These are phyloP conservation scores for Sepiola atlantica DNA, from an alignment of 2,888 invertebrate species.

Conservation along the genomic window DNA sequence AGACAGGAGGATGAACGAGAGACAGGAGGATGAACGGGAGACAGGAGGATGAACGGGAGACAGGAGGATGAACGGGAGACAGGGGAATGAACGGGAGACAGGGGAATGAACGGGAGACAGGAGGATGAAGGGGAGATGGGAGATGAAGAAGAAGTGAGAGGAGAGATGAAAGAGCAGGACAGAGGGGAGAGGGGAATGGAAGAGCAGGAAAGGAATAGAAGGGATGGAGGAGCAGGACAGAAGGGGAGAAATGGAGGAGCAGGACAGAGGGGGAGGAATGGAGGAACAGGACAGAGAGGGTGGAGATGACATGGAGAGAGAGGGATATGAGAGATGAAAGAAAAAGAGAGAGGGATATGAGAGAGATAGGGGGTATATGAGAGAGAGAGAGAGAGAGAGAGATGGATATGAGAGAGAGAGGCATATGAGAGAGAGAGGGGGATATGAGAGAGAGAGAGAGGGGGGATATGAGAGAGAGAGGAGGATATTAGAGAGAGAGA, in stretches of 20 bases:
- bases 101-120: accelerated
- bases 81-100: accelerated
- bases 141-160: no score
- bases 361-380: no score
- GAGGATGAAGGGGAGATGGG: background rate
- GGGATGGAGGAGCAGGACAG: background rate
- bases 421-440: no score
- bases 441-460: background rate
- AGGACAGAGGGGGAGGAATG: background rate
- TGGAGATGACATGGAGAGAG: background rate
- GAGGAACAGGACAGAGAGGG: background rate
- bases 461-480: background rate
- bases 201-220: background rate
- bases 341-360: no score
- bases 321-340: no score
- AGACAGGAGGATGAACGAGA: background rate
- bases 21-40: accelerated
- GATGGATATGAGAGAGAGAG: no score
- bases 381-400: no score
- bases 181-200: no score
- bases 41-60: background rate
- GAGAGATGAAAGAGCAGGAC: background rate
- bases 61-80: no score
- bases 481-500: background rate
- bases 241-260: background rate